Evolutionary conservation across 1,140 invertebrate species (phyloP).

Genomic region (Metopolophium dirhodum): DNA sequence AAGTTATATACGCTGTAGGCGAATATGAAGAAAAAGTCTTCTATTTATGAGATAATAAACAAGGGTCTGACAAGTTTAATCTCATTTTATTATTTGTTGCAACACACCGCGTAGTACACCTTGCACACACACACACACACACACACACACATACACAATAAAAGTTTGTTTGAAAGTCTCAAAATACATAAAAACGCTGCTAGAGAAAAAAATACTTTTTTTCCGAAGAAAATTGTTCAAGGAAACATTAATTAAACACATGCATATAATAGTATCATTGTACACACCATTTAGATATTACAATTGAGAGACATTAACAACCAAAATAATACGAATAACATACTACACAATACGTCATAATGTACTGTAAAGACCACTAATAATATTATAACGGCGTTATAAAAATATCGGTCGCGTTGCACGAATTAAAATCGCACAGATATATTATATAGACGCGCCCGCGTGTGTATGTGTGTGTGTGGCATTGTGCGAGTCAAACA

Average conservation of each 20-base stretch:
- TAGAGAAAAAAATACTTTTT: not conserved
- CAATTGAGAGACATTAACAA: not conserved
- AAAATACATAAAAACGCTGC: not conserved
- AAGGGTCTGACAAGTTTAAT: constrained; percentile 51
- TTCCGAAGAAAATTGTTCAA: not conserved
- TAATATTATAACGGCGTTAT: not conserved
- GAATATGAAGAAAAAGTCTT: not conserved
- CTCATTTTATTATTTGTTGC: constrained; percentile 51
- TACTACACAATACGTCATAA: not conserved
- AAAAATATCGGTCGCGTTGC: not conserved
- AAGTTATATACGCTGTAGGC: constrained; percentile 15
- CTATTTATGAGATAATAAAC: constrained; percentile 45
- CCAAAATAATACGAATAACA: not conserved
- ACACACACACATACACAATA: too few species aligned
- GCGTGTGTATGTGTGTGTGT: too few species aligned
- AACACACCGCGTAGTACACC: not conserved
- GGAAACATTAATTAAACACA: not conserved
- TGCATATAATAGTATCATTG: not conserved
- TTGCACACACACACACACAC: not conserved
- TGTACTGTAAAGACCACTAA: not conserved
- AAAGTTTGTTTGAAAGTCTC: constrained; percentile 41
- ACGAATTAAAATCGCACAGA: not conserved
- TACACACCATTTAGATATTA: not conserved
- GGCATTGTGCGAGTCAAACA: not conserved
- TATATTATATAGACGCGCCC: not conserved